Percentiles rank a stretch among this genome's conserved stretches.
phyloP scores from a whole-genome alignment of 1,140 invertebrate genomes.

The Lasioglossum baleicum region DNA sequence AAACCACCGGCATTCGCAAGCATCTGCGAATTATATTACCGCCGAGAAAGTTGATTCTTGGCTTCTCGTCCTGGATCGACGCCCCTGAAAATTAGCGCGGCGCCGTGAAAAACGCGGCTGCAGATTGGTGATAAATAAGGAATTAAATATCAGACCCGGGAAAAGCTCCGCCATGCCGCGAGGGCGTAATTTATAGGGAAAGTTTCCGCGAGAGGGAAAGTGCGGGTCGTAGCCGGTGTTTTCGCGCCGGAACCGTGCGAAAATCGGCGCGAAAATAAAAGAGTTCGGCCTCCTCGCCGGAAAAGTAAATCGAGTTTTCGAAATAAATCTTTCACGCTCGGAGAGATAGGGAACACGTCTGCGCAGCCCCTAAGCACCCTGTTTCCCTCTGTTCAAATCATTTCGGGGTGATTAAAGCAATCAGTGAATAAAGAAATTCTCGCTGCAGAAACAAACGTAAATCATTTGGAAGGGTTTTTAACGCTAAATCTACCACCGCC shows the following conservation, averaged over 20 bases:
- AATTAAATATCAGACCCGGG: constrained; percentile 33
- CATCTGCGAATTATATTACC: too few species aligned
- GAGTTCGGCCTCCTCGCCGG: background rate
- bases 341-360: background rate
- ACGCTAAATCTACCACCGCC: too few species aligned
- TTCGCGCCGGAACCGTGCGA: background rate
- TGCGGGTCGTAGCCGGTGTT: background rate
- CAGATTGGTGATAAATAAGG: constrained; percentile 42
- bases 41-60: too few species aligned
- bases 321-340: constrained; percentile 19
- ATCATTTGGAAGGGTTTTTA: too few species aligned
- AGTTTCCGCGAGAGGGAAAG: constrained; percentile 30
- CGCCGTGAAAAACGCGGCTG: background rate
- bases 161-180: background rate
- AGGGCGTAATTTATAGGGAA: constrained; percentile 37
- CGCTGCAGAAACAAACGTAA: too few species aligned
- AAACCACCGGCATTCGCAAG: too few species aligned
- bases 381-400: background rate
- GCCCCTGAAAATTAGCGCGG: constrained; percentile 23
- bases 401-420: background rate
- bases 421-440: too few species aligned
- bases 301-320: constrained; percentile 5
- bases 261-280: constrained; percentile 15
- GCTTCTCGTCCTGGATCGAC: too few species aligned
- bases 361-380: background rate